A percentile compares a stretch with the other conserved stretches of the same genome.
Evolutionary conservation across 2,797 vertebrate species (phyloP).

Genomic region (Eleutherodactylus coqui): DNA sequence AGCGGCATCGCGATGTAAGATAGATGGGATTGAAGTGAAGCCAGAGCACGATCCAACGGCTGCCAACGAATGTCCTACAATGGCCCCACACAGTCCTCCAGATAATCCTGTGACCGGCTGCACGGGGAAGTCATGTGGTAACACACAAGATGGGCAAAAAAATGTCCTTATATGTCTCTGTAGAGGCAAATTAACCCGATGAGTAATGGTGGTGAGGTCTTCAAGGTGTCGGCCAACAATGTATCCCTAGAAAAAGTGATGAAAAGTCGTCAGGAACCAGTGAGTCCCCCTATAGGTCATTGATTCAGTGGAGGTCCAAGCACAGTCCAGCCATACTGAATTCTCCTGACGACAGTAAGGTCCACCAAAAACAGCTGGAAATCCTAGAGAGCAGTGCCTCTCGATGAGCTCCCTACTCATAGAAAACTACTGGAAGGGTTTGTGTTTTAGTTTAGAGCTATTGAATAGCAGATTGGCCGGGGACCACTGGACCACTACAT

Average conservation of each 20-base stretch:
- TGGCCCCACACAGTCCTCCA: neutral
- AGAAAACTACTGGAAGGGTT: too few species aligned
- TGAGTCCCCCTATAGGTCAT: too few species aligned
- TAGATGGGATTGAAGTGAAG: neutral
- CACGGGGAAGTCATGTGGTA: neutral
- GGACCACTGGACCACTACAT: too few species aligned
- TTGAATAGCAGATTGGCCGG: too few species aligned
- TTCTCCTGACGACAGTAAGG: too few species aligned
- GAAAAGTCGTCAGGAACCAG: too few species aligned
- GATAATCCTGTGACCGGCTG: neutral
- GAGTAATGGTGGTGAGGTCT: neutral
- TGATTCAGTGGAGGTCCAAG: too few species aligned
- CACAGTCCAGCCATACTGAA: too few species aligned
- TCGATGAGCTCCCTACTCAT: too few species aligned
- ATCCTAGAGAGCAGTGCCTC: too few species aligned
- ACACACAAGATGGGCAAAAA: neutral
- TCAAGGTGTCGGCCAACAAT: neutral
- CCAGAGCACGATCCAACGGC: neutral
- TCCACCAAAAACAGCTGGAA: too few species aligned
- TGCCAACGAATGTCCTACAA: constrained; percentile 13
- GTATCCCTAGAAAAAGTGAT: neutral
- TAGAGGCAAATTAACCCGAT: neutral
- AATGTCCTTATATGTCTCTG: neutral
- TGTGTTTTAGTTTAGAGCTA: too few species aligned
- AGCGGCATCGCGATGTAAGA: neutral